phyloP scores from a whole-genome alignment of 2,888 invertebrate species.

The Brachypalpus laphriformis region DNA sequence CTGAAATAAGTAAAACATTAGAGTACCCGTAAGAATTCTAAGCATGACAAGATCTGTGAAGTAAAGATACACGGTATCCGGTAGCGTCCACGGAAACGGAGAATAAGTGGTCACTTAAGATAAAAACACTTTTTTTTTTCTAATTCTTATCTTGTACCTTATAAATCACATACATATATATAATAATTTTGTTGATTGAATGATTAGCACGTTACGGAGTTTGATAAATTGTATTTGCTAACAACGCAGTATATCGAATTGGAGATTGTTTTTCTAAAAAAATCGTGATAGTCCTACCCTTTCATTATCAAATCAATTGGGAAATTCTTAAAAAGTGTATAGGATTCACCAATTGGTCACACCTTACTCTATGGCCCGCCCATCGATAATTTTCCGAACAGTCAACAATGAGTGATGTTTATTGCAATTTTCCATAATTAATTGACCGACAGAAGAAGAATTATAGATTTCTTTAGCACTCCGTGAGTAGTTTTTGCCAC shows the following conservation, averaged over 20 bases:
- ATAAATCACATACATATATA: neutral
- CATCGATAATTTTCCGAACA: conserved; percentile 44
- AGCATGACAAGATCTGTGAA: neutral
- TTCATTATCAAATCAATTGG: conserved; percentile 53
- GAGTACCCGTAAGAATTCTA: no score
- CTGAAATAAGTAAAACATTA: no score
- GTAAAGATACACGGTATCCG: neutral
- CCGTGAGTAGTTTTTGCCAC: conserved; percentile 36
- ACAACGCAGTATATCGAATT: neutral
- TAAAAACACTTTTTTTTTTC: neutral
- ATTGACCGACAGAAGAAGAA: conserved; percentile 36
- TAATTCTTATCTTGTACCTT: neutral
- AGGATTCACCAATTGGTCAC: conserved; percentile 33
- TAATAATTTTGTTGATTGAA: neutral
- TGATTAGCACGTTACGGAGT: neutral
- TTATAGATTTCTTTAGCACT: neutral
- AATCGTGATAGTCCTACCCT: conserved; percentile 46
- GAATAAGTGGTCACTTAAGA: neutral
- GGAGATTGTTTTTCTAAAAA: neutral
- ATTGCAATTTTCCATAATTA: conserved; percentile 37
- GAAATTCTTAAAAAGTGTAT: conserved; percentile 17
- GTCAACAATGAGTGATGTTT: conserved; percentile 29
- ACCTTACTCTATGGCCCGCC: conserved; percentile 42
- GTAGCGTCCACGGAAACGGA: no score
- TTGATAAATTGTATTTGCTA: neutral